A percentile compares a stretch with the other conserved stretches of the same genome.
Conservation (phyloP, 2,797 vertebrate genomes). For the Brachyalestes nurse region DNA sequence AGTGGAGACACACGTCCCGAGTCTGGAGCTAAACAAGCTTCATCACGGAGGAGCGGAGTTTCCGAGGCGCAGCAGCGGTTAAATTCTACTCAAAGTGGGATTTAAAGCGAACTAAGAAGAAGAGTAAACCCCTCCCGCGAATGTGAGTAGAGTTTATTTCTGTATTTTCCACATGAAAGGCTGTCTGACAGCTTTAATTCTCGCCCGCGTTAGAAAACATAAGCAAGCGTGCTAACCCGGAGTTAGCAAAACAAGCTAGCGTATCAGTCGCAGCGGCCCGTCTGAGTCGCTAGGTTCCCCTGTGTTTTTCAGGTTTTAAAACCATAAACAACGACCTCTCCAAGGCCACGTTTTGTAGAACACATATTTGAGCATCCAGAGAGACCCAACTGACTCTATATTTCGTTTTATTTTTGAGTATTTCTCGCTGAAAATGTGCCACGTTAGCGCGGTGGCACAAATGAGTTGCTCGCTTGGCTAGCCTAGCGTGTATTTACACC, state of each 20-base stretch:
- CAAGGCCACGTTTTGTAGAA: background rate
- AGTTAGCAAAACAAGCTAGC: slow-evolving; percentile 48
- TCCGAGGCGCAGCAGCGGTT: background rate
- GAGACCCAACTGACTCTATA: background rate
- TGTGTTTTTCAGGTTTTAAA: background rate
- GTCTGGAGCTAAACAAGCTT: slow-evolving; percentile 22
- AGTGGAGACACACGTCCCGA: slow-evolving; percentile 33
- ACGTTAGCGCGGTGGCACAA: background rate
- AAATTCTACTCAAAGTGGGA: background rate
- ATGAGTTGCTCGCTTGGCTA: background rate
- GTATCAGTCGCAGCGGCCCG: slow-evolving; percentile 5
- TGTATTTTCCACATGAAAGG: background rate
- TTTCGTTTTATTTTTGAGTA: no score
- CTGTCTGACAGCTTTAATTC: background rate
- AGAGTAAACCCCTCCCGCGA: background rate
- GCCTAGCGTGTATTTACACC: background rate
- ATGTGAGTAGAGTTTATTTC: slow-evolving; percentile 8
- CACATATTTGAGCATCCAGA: no score
- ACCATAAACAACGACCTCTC: background rate
- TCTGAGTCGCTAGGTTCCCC: background rate
- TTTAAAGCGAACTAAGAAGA: background rate
- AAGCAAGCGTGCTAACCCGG: background rate
- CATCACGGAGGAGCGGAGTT: background rate
- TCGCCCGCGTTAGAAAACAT: slow-evolving; percentile 2
- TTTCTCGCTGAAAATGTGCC: background rate